Evolutionary conservation across 2,797 vertebrate genomes (phyloP), one percentile per base, ranked within the genome.

Genomic region (Caiman crocodilus): DNA sequence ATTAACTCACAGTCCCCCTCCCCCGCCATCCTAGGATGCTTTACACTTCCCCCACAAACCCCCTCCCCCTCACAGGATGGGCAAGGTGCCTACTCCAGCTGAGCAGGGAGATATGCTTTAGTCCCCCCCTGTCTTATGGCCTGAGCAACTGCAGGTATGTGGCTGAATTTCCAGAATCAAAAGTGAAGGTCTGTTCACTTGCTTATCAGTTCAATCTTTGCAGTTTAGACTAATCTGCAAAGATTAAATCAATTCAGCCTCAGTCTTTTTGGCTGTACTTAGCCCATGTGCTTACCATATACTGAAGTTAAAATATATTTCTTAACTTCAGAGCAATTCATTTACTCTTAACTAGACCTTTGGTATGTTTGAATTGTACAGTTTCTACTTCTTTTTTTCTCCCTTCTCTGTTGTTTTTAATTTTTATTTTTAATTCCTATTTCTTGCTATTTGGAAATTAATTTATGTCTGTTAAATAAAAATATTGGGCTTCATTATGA

Each of bases 381-480:
- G 28, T 11, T 90, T 80, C 77, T 42, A 1, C 8, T 85, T 85
- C 59, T 25, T 28, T 56, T 25, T 32, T 12, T 88, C 1, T 1
- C 63, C 84, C 42, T 77, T 76, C 74, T 86, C 42, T 42, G 42
- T 42, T 42, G 42, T 42, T 42, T 11, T 42, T 10, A 84, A 30
- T 14, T 63, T 94, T 88, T 91, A 7, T 88, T 91, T 88, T 76
- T 55, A 82, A 80, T 59, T 94, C 61, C 80, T 78, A 14, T 61
- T 60, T 89, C 73, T 84, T 87, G 82, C 57, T 23, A 82, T 28
- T 69, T 77, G 75, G 73, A 87, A 91, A 75, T 14, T 88, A 77
- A 82, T 60, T 8, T 56, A 73, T 60, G 55, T 2, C 55, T 67
- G 81, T 83, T 92, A 74, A 88, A 3, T 85, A 25, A 73, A 93